A percentile compares a stretch with the other conserved stretches of the same genome.
These are phyloP conservation scores for Oscarella lobularis DNA, from an alignment of 37 sponge, comb jelly and placozoan species.

Conservation along the genomic window DNA sequence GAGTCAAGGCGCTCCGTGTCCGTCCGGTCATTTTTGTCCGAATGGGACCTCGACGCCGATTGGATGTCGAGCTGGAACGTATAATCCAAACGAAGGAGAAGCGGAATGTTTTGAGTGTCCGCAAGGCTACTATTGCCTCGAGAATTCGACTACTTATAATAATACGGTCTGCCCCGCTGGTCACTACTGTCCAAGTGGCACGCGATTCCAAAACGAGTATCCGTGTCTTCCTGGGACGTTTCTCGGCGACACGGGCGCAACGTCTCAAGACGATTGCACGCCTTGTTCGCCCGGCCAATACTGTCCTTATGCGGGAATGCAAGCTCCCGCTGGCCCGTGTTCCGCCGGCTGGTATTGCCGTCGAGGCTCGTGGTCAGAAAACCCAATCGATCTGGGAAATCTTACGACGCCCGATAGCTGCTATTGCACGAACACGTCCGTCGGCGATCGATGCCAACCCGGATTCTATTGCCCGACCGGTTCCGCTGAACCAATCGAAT, in stretches of 20 bases:
- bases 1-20: neutral
- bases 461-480: neutral
- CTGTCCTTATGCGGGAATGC: slow-evolving; percentile 6
- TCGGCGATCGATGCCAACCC: neutral
- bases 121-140: slow-evolving; percentile 20
- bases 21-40: neutral
- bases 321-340: slow-evolving; percentile 4
- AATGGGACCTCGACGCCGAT: neutral
- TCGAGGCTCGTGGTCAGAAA: slow-evolving; percentile 3
- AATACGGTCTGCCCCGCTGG: slow-evolving; percentile 13
- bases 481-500: neutral
- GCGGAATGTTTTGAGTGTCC: slow-evolving; percentile 16
- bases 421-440: neutral
- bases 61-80: neutral
- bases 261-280: neutral
- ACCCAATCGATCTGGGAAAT: neutral
- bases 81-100: slow-evolving; percentile 6
- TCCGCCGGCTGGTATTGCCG: slow-evolving; percentile 14
- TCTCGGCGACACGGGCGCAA: slow-evolving; percentile 3
- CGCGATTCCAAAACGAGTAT: slow-evolving; percentile 10
- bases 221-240: slow-evolving; percentile 21
- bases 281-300: slow-evolving; percentile 1
- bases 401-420: neutral
- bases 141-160: neutral
- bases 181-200: slow-evolving; percentile 19